Base-by-base conservation (phyloP, 1,140 invertebrate genomes). In the Listronotus bonariensis region DNA sequence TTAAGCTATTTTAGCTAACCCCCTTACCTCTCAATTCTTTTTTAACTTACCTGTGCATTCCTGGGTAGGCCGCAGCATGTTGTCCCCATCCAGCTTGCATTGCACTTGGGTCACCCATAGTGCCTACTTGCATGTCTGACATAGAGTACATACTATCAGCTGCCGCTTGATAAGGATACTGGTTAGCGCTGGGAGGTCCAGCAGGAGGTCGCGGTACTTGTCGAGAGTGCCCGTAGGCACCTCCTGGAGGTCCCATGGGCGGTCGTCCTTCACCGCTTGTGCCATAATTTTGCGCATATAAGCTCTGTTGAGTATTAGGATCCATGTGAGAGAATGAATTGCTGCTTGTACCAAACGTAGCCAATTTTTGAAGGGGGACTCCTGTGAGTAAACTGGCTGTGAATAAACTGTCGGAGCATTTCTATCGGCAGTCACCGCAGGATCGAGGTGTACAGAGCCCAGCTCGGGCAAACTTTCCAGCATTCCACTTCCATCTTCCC, bases 401-500 rank as follows among this genome's bases (percentile, higher is more conserved):
- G 80, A 70, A 56, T 72, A 73, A 78, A 78, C 67, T 60, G 71
- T 52, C 49, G 69, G 63, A 46, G 71, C 72, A 69, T 73, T 72
- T 67, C 72, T 67, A 53, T 69, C 68, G 55, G 71, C 72, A 65
- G 73, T 72, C 71, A 74, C 72, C 67, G 70, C 79, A 78, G 49
- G 77, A 76, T 68, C 68, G 76, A 81, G 55, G 49, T 66, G 64
- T 48, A 66, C 64, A 12, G 64, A 34, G 31, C 64, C 64, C 64
- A 66, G 46, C 82, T 92, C 90, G 81, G 88, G 87, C 82, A 92
- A 86, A 82, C 88, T 88, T 86, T 92, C 90, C 83, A 92, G 86
- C 89, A 92, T 91, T 81, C 89, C 89, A 57, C 88, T 89, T 83
- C 89, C 90, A 90, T 92, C 90, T 86, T 92, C 90, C 79, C 89